Conservation (phyloP, 2,888 invertebrate species). For the Cephus pygmeus region DNA sequence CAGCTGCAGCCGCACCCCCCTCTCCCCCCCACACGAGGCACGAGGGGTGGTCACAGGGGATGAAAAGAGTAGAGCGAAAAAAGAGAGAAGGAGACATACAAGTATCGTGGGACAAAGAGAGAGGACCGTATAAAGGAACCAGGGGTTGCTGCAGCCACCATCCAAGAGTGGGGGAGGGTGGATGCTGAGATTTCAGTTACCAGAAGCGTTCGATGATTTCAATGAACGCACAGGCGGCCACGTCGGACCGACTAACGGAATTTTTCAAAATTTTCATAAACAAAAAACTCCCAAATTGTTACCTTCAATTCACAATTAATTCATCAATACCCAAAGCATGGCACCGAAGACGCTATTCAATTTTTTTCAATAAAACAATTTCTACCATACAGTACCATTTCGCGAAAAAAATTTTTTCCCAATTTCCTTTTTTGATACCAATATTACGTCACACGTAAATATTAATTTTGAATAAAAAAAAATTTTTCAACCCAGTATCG, state of each 20-base stretch:
- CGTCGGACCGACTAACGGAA: neutral
- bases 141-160: neutral
- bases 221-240: conserved; percentile 51
- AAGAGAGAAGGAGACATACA: conserved; percentile 15
- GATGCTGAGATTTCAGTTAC: conserved; percentile 65
- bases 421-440: neutral
- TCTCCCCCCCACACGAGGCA: neutral
- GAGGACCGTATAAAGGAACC: neutral
- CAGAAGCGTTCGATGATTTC: conserved; percentile 44
- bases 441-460: neutral
- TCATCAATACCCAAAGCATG: neutral
- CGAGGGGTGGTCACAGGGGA: conserved; percentile 43
- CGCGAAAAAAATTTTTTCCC: neutral
- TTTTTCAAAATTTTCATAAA: neutral
- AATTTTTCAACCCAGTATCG: neutral
- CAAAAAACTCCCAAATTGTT: neutral
- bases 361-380: too few relatives aligned
- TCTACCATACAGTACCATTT: too few relatives aligned
- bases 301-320: neutral
- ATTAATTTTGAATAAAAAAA: neutral
- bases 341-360: neutral
- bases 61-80: conserved; percentile 55
- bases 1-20: conserved; percentile 58
- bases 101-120: conserved; percentile 24
- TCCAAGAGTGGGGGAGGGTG: conserved; percentile 35